Evolutionary conservation across 2,888 invertebrate species (phyloP), one percentile per base, ranked within the genome.

Genomic region (Alitta virens): DNA sequence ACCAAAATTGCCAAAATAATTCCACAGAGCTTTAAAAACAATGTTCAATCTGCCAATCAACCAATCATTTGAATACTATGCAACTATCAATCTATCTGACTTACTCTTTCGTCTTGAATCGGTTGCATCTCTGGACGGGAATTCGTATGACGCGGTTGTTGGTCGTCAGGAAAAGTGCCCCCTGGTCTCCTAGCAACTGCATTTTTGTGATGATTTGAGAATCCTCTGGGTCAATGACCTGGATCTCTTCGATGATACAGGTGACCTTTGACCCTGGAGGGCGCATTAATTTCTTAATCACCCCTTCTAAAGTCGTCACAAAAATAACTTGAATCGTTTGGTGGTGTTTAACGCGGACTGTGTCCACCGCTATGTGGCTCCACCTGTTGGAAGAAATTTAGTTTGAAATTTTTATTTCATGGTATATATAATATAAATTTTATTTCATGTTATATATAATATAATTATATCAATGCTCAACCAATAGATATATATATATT

Each of bases 201-300:
- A 92, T 86, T 18, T 87, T 87, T 72, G 85, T 84, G 54, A 91
- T 87, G 42, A 86, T 84, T 64, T 83, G 83, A 26, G 83, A 83
- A 0, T 84, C 82, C 21, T 86, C 84, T 5, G 85, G 84, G 1
- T 50, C 84, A 1, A 61, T 77, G 24, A 80, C 69, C 71, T 88
- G 88, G 89, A 94, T 91, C 68, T 90, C 87, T 81, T 95, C 94
- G 16, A 95, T 87, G 53, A 94, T 83, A 76, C 95, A 96, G 0
- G 92, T 88, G 14, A 14, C 12, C 52, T 53, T 54, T 14, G 14
- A 86, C 26, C 85, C 82, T 0, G 91, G 90, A 65, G 91, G 82
- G 12, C 92, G 86, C 0, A 90, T 88, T 73, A 94, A 85, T 82
- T 95, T 95, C 74, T 91, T 87, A 21, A 95, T 87, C 40, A 88